A percentile compares a stretch with the other conserved stretches of the same genome.
phyloP scores from a whole-genome alignment of 2,888 invertebrate species.

The Euphydryas editha region DNA sequence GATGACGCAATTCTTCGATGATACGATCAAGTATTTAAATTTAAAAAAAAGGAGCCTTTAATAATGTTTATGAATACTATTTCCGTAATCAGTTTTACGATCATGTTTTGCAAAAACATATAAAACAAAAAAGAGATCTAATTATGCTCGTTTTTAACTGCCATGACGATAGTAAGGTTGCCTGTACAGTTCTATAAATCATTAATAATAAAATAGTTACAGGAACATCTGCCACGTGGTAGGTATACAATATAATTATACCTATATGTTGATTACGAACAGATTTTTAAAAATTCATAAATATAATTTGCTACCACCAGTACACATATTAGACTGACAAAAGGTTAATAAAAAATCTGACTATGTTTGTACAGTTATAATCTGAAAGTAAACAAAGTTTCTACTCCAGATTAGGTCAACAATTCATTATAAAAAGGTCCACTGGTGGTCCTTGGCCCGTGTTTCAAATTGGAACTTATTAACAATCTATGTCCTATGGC shows the following conservation, averaged over 20 bases:
- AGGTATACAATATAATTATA: background rate
- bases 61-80: background rate
- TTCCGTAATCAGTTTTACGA: background rate
- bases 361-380: too few species aligned
- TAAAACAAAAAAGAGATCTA: too few species aligned
- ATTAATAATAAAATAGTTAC: background rate
- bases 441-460: background rate
- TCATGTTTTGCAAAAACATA: too few species aligned
- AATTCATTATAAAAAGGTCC: too few species aligned
- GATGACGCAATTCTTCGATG: conserved; percentile 4
- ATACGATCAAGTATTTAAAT: background rate
- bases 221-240: background rate
- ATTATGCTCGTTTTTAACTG: background rate
- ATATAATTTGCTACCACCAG: too few species aligned
- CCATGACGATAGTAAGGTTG: background rate
- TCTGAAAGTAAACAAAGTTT: too few species aligned
- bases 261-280: too few species aligned
- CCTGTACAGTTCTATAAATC: background rate
- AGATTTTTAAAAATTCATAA: too few species aligned
- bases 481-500: background rate
- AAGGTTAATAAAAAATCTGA: too few species aligned
- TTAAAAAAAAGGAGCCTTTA: background rate
- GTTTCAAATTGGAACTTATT: conserved; percentile 1
- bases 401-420: too few species aligned
- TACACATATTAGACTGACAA: too few species aligned